phyloP scores from a whole-genome alignment of 2,888 invertebrate species.

The Drosophila quinaria region DNA sequence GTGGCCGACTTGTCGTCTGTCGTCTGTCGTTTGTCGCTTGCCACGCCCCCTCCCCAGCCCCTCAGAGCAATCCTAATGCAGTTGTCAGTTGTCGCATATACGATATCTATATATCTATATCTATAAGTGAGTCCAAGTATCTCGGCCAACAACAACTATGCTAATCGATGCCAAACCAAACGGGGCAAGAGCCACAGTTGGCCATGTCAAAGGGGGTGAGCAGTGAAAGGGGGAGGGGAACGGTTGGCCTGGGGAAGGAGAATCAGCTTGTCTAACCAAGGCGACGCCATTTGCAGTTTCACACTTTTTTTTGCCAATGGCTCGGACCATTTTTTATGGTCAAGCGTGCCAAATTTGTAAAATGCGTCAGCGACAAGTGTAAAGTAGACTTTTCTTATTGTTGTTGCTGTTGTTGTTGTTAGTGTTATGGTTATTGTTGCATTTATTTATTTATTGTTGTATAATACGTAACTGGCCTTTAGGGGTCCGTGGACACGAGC shows the following conservation, averaged over 20 bases:
- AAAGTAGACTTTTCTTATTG: slow-evolving; percentile 53
- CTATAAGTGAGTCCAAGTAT: slow-evolving; percentile 31
- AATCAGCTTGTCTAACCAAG: slow-evolving; percentile 65
- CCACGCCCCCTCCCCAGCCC: slow-evolving; percentile 46
- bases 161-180: slow-evolving; percentile 73
- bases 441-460: slow-evolving; percentile 40
- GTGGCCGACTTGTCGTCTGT: slow-evolving; percentile 60
- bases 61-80: slow-evolving; percentile 59
- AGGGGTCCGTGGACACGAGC: slow-evolving; percentile 22
- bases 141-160: slow-evolving; percentile 68
- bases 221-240: neutral
- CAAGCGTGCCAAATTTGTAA: slow-evolving; percentile 80
- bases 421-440: slow-evolving; percentile 28
- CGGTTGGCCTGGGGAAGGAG: slow-evolving; percentile 11
- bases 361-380: slow-evolving; percentile 79
- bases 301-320: slow-evolving; percentile 71
- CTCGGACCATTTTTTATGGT: slow-evolving; percentile 76
- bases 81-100: slow-evolving; percentile 53
- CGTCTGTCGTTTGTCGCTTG: slow-evolving; percentile 44
- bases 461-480: slow-evolving; percentile 53
- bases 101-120: slow-evolving; percentile 16
- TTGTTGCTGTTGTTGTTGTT: slow-evolving; percentile 28
- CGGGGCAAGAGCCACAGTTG: slow-evolving; percentile 66
- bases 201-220: slow-evolving; percentile 2
- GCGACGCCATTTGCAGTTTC: slow-evolving; percentile 81